Evolutionary conservation across 2,797 vertebrate species (phyloP), one percentile per base, ranked within the genome.

Genomic region (Silurus aristotelis): DNA sequence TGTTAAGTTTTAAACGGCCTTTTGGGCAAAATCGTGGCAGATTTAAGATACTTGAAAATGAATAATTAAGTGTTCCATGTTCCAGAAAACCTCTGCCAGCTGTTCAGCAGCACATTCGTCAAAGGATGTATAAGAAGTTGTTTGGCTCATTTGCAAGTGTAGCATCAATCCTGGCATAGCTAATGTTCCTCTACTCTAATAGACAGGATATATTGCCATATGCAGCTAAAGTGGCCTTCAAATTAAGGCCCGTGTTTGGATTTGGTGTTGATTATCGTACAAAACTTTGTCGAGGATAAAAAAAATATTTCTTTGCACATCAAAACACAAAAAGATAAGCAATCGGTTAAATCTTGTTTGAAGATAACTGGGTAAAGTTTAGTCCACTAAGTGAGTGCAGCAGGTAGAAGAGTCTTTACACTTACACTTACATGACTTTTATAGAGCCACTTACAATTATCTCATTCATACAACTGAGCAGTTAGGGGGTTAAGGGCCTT

Each of bases 91-190:
- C 27, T 78, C 10, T 61, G 19, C 75, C 75, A 78, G 75, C 56
- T 78, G 71, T 73, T 60, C 27, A 60, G 15, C 75, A 78, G 17
- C 75, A 7, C 27, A 77, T 77, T 78, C 13, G 19, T 60, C 19
- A 60, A 60, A 60, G 56, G 4, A 78, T 60, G 56, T 25, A 78
- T 7, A 78, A 78, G 5, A 77, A 13, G 15, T 31, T 60, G 17
- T 61, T 78, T 78, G 52, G 73, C 55, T 76, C 19, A 60, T 61
- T 78, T 38, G 19, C 27, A 78, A 78, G 19, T 78, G 75, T 60
- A 2, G 56, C 75, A 22, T 43, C 27, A 61, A 56, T 25, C 25
- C 52, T 56, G 52, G 25, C 73, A 76, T 55, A n/a, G 46, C n/a
- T 55, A 75, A 55, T 9, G 25, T 58, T 76, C 25, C 9, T 31